These are phyloP conservation scores for Endomychus coccineus DNA, from an alignment of 2,888 invertebrate genomes.

Conservation along the genomic window DNA sequence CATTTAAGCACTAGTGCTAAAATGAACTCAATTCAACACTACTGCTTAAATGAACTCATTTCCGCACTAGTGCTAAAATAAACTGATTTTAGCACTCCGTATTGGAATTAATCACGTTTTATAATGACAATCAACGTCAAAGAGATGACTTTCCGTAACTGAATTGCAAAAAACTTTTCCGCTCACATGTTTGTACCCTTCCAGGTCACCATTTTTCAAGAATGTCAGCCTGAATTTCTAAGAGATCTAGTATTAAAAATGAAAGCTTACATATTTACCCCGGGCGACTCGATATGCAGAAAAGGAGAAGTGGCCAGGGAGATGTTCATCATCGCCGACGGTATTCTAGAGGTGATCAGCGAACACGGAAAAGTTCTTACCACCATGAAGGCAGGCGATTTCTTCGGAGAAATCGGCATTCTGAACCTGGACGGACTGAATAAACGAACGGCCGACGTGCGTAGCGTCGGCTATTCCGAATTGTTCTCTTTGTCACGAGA, in stretches of 20 bases:
- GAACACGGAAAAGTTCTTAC: constrained; percentile 88
- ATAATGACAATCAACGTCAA: too few relatives aligned
- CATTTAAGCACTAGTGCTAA: too few relatives aligned
- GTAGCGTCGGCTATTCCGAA: constrained; percentile 93
- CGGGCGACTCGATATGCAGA: constrained; percentile 92
- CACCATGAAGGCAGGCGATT: constrained; percentile 95
- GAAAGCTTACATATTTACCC: constrained; percentile 97
- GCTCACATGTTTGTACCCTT: constrained; percentile 27
- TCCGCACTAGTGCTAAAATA: too few relatives aligned
- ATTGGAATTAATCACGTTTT: too few relatives aligned
- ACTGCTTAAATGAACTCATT: too few relatives aligned
- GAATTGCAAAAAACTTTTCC: too few relatives aligned
- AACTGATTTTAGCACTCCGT: too few relatives aligned
- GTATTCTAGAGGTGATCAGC: constrained; percentile 90
- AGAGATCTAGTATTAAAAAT: constrained; percentile 95
- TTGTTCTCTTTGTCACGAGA: constrained; percentile 89
- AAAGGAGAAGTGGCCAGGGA: constrained; percentile 86
- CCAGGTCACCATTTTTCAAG: constrained; percentile 92
- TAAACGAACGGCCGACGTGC: constrained; percentile 94
- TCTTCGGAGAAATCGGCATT: constrained; percentile 96
- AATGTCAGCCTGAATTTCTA: constrained; percentile 95
- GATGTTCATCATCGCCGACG: constrained; percentile 98
- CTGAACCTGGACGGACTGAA: constrained; percentile 91
- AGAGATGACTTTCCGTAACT: too few relatives aligned
- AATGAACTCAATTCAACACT: too few relatives aligned